Conservation (phyloP, 2,797 vertebrate genomes). For the Catamblyrhynchus diadema region DNA sequence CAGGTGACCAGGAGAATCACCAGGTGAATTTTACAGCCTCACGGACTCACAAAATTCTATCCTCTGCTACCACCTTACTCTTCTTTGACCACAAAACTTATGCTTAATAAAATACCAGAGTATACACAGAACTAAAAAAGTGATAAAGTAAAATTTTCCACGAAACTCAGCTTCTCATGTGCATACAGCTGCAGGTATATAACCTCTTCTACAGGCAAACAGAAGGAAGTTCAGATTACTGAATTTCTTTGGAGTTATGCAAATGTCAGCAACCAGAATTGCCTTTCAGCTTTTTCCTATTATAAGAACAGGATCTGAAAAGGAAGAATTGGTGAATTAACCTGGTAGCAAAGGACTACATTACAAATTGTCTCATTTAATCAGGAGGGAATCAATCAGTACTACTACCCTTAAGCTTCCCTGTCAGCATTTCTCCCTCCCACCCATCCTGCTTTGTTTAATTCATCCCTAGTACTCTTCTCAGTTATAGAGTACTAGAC, state of each 20-base stretch:
- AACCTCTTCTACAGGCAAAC: not conserved
- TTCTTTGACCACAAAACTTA: not conserved
- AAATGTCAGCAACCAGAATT: not conserved
- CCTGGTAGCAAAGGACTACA: not conserved
- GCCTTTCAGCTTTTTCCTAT: not conserved
- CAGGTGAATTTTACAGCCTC: not conserved
- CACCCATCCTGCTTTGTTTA: not conserved
- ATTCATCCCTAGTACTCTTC: not conserved
- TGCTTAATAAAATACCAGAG: not conserved
- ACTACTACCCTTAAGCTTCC: not conserved
- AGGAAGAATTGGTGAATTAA: not conserved
- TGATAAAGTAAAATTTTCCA: not conserved
- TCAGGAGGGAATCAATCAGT: not conserved
- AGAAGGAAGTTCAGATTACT: not conserved
- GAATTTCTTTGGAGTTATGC: not conserved
- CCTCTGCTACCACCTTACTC: not conserved
- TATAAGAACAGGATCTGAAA: not conserved
- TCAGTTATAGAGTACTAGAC: not conserved
- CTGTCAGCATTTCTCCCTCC: not conserved
- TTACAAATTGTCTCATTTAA: not conserved
- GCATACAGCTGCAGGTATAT: not conserved
- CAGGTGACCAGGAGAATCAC: not conserved
- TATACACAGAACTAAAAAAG: not conserved
- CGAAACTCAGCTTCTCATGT: not conserved
- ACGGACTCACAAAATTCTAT: not conserved